Conservation (phyloP, 2,113 vertebrate species). For the Cottus gobio region DNA sequence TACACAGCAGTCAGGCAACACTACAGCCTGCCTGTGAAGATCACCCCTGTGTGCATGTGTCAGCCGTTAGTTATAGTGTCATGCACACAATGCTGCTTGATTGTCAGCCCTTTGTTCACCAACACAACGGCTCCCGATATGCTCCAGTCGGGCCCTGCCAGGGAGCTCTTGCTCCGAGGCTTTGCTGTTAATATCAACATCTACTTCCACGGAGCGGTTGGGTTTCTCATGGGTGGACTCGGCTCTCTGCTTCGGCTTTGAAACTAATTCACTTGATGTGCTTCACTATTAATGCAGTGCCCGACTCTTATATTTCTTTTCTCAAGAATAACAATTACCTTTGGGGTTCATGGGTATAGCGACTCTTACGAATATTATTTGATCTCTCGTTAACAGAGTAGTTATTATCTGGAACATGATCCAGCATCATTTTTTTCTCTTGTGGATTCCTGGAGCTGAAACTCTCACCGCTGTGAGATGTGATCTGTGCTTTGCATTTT, state of each 20-base stretch:
- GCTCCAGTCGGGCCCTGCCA: constrained; percentile 53
- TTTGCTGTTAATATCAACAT: constrained; percentile 66
- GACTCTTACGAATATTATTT: constrained; percentile 46
- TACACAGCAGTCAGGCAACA: constrained; percentile 44
- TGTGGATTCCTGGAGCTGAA: constrained; percentile 41
- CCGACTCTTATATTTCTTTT: constrained; percentile 53
- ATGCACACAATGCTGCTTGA: constrained; percentile 52
- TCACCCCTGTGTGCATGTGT: constrained; percentile 34
- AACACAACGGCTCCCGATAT: constrained; percentile 47
- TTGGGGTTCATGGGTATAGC: constrained; percentile 40
- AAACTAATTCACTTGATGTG: constrained; percentile 64
- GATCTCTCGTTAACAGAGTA: constrained; percentile 44
- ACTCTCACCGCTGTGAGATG: constrained; percentile 23
- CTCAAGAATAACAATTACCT: constrained; percentile 62
- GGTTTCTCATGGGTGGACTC: constrained; percentile 64
- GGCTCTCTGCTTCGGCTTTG: constrained; percentile 60
- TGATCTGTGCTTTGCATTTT: constrained; percentile 33
- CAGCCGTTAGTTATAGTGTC: constrained; percentile 52
- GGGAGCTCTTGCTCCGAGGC: constrained; percentile 42
- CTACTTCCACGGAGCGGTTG: constrained; percentile 37
- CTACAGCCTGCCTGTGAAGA: constrained; percentile 25
- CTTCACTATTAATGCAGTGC: constrained; percentile 34
- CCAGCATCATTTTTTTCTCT: constrained; percentile 11
- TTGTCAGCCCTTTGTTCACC: constrained; percentile 68
- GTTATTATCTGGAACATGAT: constrained; percentile 44